phyloP scores from a whole-genome alignment of 2,888 invertebrate species.

The Temnothorax ravouxi region DNA sequence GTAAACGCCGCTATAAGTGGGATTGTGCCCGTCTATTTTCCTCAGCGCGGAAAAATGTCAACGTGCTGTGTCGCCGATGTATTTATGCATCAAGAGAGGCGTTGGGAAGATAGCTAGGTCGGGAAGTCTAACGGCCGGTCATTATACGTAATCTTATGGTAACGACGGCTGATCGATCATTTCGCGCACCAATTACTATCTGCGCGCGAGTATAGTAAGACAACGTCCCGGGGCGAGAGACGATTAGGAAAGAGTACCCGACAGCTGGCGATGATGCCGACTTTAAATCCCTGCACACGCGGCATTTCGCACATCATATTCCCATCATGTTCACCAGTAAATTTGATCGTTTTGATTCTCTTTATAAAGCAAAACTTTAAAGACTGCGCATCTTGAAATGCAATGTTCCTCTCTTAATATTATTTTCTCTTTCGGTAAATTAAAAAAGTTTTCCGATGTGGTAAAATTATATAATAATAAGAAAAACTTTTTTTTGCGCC shows the following conservation, averaged over 20 bases:
- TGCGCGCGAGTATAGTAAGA: neutral
- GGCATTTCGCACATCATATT: neutral
- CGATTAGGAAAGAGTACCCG: conserved; percentile 18
- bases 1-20: conserved; percentile 55
- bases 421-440: neutral
- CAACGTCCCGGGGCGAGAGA: conserved; percentile 12
- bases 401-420: neutral
- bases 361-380: neutral
- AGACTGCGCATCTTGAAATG: neutral
- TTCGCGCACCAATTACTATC: conserved; percentile 26
- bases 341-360: neutral
- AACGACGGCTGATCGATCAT: conserved; percentile 50
- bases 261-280: conserved; percentile 41
- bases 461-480: neutral
- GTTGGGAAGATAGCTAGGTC: conserved; percentile 2
- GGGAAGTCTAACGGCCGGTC: conserved; percentile 58
- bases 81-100: neutral
- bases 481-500: neutral
- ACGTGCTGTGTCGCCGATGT: conserved; percentile 16
- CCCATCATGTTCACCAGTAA: neutral
- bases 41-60: conserved; percentile 34
- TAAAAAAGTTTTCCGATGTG: neutral
- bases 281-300: neutral
- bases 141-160: conserved; percentile 56
- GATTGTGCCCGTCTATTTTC: conserved; percentile 48